These are phyloP conservation scores for Parapsyche elsis DNA, from an alignment of 1,140 invertebrate genomes.

Conservation along the genomic window DNA sequence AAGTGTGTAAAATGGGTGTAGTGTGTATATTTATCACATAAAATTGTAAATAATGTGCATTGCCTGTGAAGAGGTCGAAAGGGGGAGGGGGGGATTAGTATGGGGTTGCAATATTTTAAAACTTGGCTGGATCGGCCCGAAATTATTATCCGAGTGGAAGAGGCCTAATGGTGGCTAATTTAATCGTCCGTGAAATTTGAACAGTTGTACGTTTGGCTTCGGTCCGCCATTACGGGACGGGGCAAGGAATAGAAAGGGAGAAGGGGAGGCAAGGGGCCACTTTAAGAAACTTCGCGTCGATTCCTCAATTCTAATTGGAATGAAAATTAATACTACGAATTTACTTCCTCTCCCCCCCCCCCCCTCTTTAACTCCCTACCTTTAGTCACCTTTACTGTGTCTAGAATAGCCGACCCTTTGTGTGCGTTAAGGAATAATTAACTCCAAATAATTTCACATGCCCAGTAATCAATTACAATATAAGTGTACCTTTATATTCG, in stretches of 20 bases:
- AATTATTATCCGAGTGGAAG: slow-evolving; percentile 42
- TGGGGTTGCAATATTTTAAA: slow-evolving; percentile 31
- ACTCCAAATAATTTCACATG: too few species aligned
- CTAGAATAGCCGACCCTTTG: too few species aligned
- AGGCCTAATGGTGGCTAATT: slow-evolving; percentile 46
- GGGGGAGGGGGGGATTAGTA: too few species aligned
- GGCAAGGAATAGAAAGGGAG: neutral
- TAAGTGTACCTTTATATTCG: too few species aligned
- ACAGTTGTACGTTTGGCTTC: slow-evolving; percentile 41
- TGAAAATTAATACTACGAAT: slow-evolving; percentile 39
- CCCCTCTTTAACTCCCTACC: neutral
- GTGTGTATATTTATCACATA: too few species aligned
- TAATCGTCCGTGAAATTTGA: slow-evolving; percentile 47
- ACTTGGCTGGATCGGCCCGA: slow-evolving; percentile 24
- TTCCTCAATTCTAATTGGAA: slow-evolving; percentile 45
- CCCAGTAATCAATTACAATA: too few species aligned
- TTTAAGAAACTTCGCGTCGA: slow-evolving; percentile 39
- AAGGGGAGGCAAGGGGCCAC: slow-evolving; percentile 22
- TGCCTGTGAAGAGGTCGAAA: too few species aligned
- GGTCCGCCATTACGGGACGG: neutral
- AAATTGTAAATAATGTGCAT: too few species aligned
- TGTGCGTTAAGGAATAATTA: too few species aligned
- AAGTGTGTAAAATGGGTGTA: too few species aligned
- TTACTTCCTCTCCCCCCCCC: neutral
- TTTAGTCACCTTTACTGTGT: too few species aligned